A percentile compares a stretch with the other conserved stretches of the same genome.
These are phyloP conservation scores for Cheilosia scutellata DNA, from an alignment of 2,888 invertebrate species.

Conservation along the genomic window DNA sequence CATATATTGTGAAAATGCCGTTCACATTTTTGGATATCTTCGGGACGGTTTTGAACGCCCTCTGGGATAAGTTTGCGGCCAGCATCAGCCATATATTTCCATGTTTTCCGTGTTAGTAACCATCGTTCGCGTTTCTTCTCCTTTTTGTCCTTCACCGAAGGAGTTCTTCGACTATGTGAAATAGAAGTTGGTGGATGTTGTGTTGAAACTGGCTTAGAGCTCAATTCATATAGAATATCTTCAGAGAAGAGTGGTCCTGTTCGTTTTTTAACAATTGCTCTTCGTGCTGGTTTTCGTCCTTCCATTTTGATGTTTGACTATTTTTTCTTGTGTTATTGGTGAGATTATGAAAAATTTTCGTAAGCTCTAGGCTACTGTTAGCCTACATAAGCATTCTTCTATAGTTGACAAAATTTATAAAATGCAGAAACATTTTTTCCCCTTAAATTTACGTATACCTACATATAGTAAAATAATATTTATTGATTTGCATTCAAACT, in stretches of 20 bases:
- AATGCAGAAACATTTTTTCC: too few species aligned
- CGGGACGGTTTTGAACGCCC: slow-evolving; percentile 88
- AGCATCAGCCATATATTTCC: slow-evolving; percentile 97
- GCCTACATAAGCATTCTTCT: slow-evolving; percentile 6
- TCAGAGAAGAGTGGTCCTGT: slow-evolving; percentile 79
- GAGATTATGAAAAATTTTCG: background rate
- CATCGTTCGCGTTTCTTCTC: slow-evolving; percentile 88
- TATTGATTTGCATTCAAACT: too few species aligned
- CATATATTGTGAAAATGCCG: slow-evolving; percentile 94
- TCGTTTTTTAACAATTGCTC: slow-evolving; percentile 77
- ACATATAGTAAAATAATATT: too few species aligned
- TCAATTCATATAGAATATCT: slow-evolving; percentile 77
- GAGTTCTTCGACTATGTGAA: slow-evolving; percentile 57
- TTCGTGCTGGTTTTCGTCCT: slow-evolving; percentile 37
- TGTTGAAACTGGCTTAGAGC: slow-evolving; percentile 28
- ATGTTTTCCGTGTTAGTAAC: slow-evolving; percentile 94
- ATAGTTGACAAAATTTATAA: background rate
- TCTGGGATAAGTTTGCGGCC: slow-evolving; percentile 94
- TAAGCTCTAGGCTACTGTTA: background rate
- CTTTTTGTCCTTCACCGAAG: slow-evolving; percentile 76
- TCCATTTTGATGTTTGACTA: slow-evolving; percentile 40
- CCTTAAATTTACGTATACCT: too few species aligned
- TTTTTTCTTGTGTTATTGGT: background rate
- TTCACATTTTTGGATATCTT: slow-evolving; percentile 92
- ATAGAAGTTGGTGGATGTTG: slow-evolving; percentile 16